Evolutionary conservation across 2,113 vertebrate genomes (phyloP).

Genomic region (Sebastes schlegelii): DNA sequence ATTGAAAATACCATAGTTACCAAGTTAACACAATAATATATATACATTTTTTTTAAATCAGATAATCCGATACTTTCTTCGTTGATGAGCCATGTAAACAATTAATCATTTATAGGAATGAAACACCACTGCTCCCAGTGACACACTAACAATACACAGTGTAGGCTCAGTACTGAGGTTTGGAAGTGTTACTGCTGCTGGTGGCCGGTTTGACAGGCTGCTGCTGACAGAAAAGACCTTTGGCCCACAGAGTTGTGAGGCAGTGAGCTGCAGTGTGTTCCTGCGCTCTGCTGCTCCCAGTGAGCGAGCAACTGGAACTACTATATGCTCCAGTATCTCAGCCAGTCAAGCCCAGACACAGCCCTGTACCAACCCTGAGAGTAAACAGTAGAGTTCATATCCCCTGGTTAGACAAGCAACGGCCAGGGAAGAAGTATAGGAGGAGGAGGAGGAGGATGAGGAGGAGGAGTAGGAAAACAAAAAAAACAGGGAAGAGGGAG

Average conservation of each 20-base stretch:
- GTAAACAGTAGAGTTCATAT: conserved; percentile 79
- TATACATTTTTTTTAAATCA: neutral
- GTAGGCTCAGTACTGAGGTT: conserved; percentile 26
- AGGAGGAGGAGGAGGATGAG: neutral
- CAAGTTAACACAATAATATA: too few species aligned
- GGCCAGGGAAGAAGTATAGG: conserved; percentile 35
- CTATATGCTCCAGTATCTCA: conserved; percentile 59
- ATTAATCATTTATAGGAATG: neutral
- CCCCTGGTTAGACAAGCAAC: conserved; percentile 65
- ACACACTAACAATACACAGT: neutral
- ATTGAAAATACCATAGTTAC: too few species aligned
- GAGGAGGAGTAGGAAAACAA: neutral
- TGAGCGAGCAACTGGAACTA: conserved; percentile 34
- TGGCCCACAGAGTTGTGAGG: conserved; percentile 65
- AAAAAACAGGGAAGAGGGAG: conserved; percentile 23
- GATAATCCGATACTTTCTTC: neutral
- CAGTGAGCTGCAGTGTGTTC: conserved; percentile 41
- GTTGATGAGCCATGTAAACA: neutral
- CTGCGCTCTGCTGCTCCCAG: conserved; percentile 61
- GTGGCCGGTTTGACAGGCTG: conserved; percentile 69
- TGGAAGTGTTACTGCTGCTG: conserved; percentile 36
- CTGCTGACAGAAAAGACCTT: conserved; percentile 70
- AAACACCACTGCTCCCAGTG: neutral
- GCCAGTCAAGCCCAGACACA: conserved; percentile 80
- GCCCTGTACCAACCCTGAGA: conserved; percentile 72